Base-by-base conservation (phyloP, 1,140 invertebrate genomes). In the Gryllus bimaculatus region DNA sequence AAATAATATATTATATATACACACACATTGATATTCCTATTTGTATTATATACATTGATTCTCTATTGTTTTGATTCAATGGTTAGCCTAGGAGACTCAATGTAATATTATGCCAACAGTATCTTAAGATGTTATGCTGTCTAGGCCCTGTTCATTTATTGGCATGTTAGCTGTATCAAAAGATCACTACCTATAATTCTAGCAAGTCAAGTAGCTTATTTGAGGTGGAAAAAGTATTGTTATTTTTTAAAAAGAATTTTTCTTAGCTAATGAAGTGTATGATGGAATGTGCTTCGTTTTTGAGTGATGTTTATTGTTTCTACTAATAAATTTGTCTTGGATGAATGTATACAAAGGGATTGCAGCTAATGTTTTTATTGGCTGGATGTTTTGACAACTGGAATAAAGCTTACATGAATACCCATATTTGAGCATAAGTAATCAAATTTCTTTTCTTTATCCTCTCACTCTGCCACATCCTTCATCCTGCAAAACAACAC, bases 221-320 rank as follows among this genome's bases (percentile, higher is more conserved):
- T 18, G 54, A 66, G 18, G 54, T 66, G 54, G 54, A 66, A 66
- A 66, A 66, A 66, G 54, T 66, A 66, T 66, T 66, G 54, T 66
- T 66, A 66, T 66, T 66, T 66, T 66, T 66, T 66, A 66, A 66
- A 66, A 66, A 66, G 54, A 66, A 66, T 66, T 66, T 66, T 66
- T 66, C 54, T 66, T 66, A 66, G 54, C 54, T 66, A 66, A 66
- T 66, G 54, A 66, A 66, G 54, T 66, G 54, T 66, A 66, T 66
- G 54, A 66, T 66, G 54, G 54, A 66, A 66, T 66, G 54, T 66
- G 54, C 54, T 66, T 66, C 54, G 54, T 66, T 66, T 66, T 66
- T 66, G 54, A 66, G 54, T 66, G 54, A 66, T 66, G 10, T 66
- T 66, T 66, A 18, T 66, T 66, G 10, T 18, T 66, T 13, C 54